Evolutionary conservation across 2,888 invertebrate species (phyloP), one percentile per base, ranked within the genome.

Genomic region (Tenthredo scrophulariae): DNA sequence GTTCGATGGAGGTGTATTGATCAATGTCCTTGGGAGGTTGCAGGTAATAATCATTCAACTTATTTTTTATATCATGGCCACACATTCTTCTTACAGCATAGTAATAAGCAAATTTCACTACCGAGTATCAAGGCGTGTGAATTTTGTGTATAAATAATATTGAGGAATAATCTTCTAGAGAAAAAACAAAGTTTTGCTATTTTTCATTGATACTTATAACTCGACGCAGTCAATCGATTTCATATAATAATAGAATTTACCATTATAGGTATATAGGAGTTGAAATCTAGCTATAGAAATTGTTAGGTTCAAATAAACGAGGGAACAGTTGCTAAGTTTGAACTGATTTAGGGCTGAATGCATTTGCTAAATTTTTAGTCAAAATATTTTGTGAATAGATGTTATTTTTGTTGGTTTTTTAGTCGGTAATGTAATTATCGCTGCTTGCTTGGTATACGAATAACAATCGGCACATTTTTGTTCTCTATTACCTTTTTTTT

Each of bases 1-100:
- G 96, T 97, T 98, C 92, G 99, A 99, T 94, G 99, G 99, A 86
- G 99, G 99, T 87, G 97, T 99, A 89, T 94, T 99, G 93, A 98
- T 99, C 89, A 97, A 97, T 95, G 99, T 99, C 84, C 95, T 99
- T 89, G 99, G 99, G 90, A 97, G 99, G 94, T 95, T 99, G 92
- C 97, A 99, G 97, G 99, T 98, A 94, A 94, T 43, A n/a, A 43
- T 43, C 3, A 4, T 43, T 37, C n/a, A 18, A n/a, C 7, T 33
- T 70, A 9, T 2, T 33, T 37, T 13, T n/a, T 9, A 70, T 26
- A 37, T 37, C 70, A 37, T 37, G 22, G 40, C 43, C 43, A 22
- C 18, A 26, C 37, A 13, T 7, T 74, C 33, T 74, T 43, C 22
- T 10, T 9, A 40, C 9, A 74, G n/a, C 26, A 13, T 62, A 22